Base-by-base conservation (phyloP, 2,888 invertebrate genomes). In the Hemaris fuciformis region DNA sequence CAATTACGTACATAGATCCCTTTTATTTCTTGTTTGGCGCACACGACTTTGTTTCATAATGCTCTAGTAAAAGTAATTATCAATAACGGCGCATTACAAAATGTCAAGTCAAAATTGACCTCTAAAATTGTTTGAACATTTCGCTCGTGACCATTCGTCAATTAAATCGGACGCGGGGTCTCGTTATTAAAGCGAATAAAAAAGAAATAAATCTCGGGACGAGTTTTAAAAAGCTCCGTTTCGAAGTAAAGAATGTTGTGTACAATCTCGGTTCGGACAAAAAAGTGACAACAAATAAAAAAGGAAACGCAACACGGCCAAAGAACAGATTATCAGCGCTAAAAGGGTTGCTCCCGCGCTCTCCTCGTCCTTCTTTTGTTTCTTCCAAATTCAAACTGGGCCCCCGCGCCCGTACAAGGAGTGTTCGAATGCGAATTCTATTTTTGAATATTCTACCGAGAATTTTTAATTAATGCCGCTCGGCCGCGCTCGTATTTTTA, bases 361-460 rank as follows among this genome's bases (percentile, higher is more conserved):
- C 87, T 90, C 81, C 84, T 91, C 78, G 88, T 91, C 81, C 84
- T 91, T 78, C 89, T 91, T 91, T 91, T 91, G 90, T 91, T 89
- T 87, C 88, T 89, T 85, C 91, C 91, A 91, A 91, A 91, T 91
- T 90, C 91, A 90, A 91, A 91, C 88, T 91, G 53, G 53, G 53
- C 53, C 53, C 53, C 85, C 81, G 81, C 83, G 84, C 84, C 90
- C 90, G 89, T 91, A 91, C 91, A 91, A 90, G 91, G 91, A 91
- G 91, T 88, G 88, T 89, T 87, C 89, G 90, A 90, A 89, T 90
- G 91, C 91, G 90, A 89, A 92, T 91, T 91, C 91, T 92, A 92
- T 92, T 91, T 91, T 89, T 89, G 92, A 91, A 92, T 92, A 91
- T 92, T 92, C 90, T 91, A 92, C 92, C 90, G 90, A 91, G 92